Percentiles rank a stretch among this genome's conserved stretches.
Conservation (phyloP, 92 coral and sea anemone genomes). For the Phenganax subtilis region DNA sequence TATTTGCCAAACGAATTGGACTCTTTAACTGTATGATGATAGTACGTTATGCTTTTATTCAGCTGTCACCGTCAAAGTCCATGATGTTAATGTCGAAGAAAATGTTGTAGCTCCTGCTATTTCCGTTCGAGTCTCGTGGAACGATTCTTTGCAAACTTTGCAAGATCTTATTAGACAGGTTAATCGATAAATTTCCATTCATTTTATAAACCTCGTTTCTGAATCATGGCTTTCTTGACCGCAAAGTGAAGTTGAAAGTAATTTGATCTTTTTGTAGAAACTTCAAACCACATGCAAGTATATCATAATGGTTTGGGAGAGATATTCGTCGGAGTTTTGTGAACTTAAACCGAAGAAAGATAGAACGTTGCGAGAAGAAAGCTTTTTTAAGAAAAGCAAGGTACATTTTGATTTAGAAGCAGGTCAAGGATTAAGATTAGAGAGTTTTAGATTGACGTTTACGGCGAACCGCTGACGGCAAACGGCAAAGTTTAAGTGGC, state of each 20-base stretch:
- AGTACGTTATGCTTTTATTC: background rate
- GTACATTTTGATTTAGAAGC: slow-evolving; percentile 31
- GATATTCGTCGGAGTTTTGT: slow-evolving; percentile 42
- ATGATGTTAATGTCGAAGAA: slow-evolving; percentile 59
- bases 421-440: background rate
- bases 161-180: slow-evolving; percentile 64
- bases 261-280: slow-evolving; percentile 44
- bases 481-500: too few relatives aligned
- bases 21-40: too few relatives aligned
- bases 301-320: slow-evolving; percentile 72
- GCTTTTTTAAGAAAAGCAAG: slow-evolving; percentile 80
- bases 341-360: slow-evolving; percentile 70
- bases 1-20: slow-evolving; percentile 9
- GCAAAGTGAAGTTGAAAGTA: too few relatives aligned
- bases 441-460: background rate
- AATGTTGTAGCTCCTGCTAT: slow-evolving; percentile 57
- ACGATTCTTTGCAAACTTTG: slow-evolving; percentile 53
- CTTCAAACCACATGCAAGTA: slow-evolving; percentile 61
- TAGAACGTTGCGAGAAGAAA: slow-evolving; percentile 66
- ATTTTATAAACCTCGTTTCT: too few relatives aligned
- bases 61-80: slow-evolving; percentile 79
- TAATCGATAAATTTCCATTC: background rate
- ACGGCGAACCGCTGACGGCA: too few relatives aligned
- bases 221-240: too few relatives aligned
- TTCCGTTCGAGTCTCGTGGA: slow-evolving; percentile 59